Evolutionary conservation across 2,113 vertebrate genomes (phyloP), one percentile per base, ranked within the genome.

Genomic region (Zootoca vivipara): DNA sequence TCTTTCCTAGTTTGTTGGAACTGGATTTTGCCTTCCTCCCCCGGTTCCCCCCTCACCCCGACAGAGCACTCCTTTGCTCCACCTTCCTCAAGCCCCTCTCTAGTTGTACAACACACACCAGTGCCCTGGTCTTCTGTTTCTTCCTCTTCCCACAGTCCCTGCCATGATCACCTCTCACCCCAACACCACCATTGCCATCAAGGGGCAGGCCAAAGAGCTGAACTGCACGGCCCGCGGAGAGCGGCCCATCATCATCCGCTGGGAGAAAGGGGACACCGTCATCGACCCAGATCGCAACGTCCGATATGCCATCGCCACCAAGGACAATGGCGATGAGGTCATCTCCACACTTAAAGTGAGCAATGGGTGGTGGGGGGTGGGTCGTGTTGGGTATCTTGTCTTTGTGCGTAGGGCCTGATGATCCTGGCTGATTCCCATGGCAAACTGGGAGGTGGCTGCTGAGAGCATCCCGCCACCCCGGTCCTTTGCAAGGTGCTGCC

Each of bases 111-210:
- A 2, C 8, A 12, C 56, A 52, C 73, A 10, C 22, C 9, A 38
- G 12, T 40, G 58, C 35, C 30, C 72, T 30, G 4, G 28, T 5
- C 46, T 56, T 35, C 30, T 73, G 70, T 52, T 69, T 10, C 75
- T 83, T 78, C 78, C 78, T 40, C 24, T 35, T 58, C 90, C 91
- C 22, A 0, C 95, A 99, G 99, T 99, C 94, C 99, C 99, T 0
- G 99, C 99, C 83, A 99, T 99, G 98, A 99, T 99, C 97, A 99
- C 99, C 58, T 99, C 98, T 86, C 99, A 99, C 94, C 99, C 99
- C 95, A 99, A 99, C 96, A 99, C 99, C 85, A 99, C 99, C 78
- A 99, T 99, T 30, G 99, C 99, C 91, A 99, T 99, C 96, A 99
- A 99, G 95, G 98, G 98, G 15, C 98, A 99, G 79, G 94, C 97